Base-by-base conservation (phyloP, 2,797 vertebrate species). In the Hemibagrus guttatus region DNA sequence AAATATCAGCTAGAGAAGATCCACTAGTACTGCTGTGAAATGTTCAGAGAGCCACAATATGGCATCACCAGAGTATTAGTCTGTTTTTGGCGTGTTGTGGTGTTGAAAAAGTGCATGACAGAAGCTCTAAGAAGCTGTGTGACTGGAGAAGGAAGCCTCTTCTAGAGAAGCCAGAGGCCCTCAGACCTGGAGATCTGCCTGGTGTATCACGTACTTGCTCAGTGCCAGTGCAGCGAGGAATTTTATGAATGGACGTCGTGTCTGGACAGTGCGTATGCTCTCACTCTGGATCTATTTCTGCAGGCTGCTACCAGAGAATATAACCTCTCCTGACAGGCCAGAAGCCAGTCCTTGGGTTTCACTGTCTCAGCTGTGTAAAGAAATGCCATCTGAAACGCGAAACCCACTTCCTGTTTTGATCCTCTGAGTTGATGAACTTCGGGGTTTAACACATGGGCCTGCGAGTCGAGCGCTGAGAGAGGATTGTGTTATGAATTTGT, bases 321-420 rank as follows among this genome's bases (percentile, higher is more conserved):
- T 84, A 79, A 81, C 52, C 64, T 58, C 6, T 28, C 54, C 74
- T 23, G 56, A 39, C 78, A 58, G 49, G 72, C 72, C 52, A 23
- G 64, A 28, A 76, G 58, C 31, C 83, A 66, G 46, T 80, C 86
- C 42, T 88, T 39, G 81, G 79, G 79, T 89, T 87, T 87, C 83
- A 68, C 76, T 28, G 13, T 83, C 63, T 89, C 86, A 84, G 59
- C 88, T 61, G 63, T 78, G 85, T 49, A 64, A 85, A 87, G 85
- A 91, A 88, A 89, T 87, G 78, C 83, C 28, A 78, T 72, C 72
- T 90, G 87, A 92, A 91, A 92, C 58, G 64, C 42, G 81, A 85
- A 59, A 84, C 84, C 90, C 90, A 63, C 87, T 88, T 92, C 90
- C 88, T 90, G 79, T 84, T 89, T 81, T 86, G 87, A 88, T 82